Conservation (phyloP, 2,888 invertebrate species). For the Apodemia mormo region DNA sequence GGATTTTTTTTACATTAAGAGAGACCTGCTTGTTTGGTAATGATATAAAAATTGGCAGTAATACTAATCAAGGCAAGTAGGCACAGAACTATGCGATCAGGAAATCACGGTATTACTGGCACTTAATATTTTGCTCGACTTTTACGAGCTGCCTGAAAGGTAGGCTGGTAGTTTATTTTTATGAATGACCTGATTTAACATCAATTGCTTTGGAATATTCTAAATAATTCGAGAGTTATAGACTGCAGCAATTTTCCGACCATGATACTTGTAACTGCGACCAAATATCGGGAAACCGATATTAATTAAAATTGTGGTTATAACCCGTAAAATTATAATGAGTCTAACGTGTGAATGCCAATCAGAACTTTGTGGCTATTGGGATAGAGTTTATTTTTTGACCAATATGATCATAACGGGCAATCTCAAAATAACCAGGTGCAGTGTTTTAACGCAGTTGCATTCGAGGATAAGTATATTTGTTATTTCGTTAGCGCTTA, state of each 20-base stretch:
- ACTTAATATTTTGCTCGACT: too few relatives aligned
- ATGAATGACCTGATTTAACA: too few relatives aligned
- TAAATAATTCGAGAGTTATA: background rate
- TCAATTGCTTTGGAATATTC: background rate
- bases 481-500: background rate
- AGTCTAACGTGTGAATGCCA: background rate
- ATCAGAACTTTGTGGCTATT: background rate
- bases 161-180: too few relatives aligned
- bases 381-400: background rate
- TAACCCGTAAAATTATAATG: conserved; percentile 4
- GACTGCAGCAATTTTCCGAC: background rate
- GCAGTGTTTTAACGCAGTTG: background rate
- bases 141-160: too few relatives aligned
- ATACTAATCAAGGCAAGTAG: too few relatives aligned
- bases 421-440: background rate
- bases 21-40: too few relatives aligned
- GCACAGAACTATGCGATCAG: too few relatives aligned
- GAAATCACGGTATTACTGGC: too few relatives aligned
- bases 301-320: conserved; percentile 5
- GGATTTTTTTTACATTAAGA: too few relatives aligned
- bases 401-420: background rate
- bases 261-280: conserved; percentile 2
- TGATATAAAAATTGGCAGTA: too few relatives aligned
- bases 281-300: conserved; percentile 13
- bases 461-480: background rate